A percentile compares a stretch with the other conserved stretches of the same genome.
Conservation (phyloP, 2,113 vertebrate genomes). For the Neotragus pygmaeus region DNA sequence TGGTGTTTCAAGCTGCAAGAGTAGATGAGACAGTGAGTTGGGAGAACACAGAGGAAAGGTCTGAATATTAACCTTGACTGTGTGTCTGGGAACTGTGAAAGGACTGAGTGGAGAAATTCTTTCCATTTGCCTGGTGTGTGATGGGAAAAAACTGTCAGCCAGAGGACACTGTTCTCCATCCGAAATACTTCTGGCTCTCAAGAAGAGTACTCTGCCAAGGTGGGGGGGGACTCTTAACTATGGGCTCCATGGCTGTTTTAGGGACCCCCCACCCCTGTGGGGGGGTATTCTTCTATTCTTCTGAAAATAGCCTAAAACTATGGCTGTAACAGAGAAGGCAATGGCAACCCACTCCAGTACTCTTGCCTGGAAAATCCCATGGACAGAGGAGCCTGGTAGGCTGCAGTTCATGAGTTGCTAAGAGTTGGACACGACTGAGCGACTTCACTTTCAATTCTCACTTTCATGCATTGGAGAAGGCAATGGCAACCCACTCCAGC, state of each 20-base stretch:
- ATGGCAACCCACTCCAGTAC: no score
- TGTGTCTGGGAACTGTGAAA: not conserved
- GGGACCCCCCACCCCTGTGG: not conserved
- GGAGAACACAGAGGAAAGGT: not conserved
- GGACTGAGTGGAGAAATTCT: slow-evolving; percentile 2
- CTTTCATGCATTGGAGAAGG: no score
- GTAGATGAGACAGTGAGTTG: not conserved
- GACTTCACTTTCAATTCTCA: no score
- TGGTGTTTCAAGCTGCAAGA: not conserved
- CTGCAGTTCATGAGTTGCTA: no score
- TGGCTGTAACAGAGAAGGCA: no score
- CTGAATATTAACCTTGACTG: not conserved
- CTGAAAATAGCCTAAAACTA: no score
- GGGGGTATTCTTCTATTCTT: no score
- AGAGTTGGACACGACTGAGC: no score
- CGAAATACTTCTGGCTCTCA: slow-evolving; percentile 9
- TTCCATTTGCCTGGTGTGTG: not conserved
- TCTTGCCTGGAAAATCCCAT: no score
- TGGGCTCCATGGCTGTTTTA: not conserved
- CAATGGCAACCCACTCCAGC: no score
- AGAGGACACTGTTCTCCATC: not conserved
- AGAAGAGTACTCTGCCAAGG: not conserved
- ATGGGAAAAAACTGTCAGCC: slow-evolving; percentile 9
- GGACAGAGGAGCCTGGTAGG: no score
- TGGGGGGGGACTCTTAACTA: not conserved